Evolutionary conservation across 2,797 vertebrate species (phyloP), one percentile per base, ranked within the genome.

Genomic region (Epinephelus coioides): DNA sequence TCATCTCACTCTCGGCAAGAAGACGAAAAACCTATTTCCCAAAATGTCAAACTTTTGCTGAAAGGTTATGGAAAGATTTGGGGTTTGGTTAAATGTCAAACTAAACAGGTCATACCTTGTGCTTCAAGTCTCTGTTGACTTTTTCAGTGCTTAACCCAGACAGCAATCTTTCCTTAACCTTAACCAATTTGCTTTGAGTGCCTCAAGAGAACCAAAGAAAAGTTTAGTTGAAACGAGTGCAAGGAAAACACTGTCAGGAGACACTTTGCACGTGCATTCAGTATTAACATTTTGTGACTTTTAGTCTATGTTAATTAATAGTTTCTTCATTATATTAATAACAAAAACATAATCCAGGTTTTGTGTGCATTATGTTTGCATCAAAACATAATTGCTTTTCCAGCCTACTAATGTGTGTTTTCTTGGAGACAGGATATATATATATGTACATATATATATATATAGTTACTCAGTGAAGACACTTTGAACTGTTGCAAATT

Each of bases 401-500:
- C 13, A 64, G 59, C 67, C 46, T 13, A 30, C 3, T 17, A 55
- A 46, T 34, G 61, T 38, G 30, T 8, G 30, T 17, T 46, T 82
- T 55, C 38, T 25, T 6, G 5, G 53, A 44, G 44, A 60, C 56
- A 25, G 6, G 1, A 25, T 30, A 30, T 30, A 30, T 30, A 73
- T 73, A 27, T 40, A 40, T 66, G 6, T 17, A 15, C 4, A 27
- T 6, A 30, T 30, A 30, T 30, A 73, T 73, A 27, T 40, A 40
- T 66, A 10, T 17, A 15, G 21, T 47, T 71, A 50, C 38, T 47
- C 25, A 30, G 59, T 54, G 43, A 76, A 69, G 64, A 44, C 21
- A 82, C 73, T 64, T 64, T 89, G 56, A 89, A 81, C 73, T 34
- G n/a, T 47, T 55, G 34, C 69, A 81, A 73, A 84, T 84, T 63